A percentile compares a stretch with the other conserved stretches of the same genome.
phyloP scores from a whole-genome alignment of 2,888 invertebrate genomes.

The Achlya flavicornis region DNA sequence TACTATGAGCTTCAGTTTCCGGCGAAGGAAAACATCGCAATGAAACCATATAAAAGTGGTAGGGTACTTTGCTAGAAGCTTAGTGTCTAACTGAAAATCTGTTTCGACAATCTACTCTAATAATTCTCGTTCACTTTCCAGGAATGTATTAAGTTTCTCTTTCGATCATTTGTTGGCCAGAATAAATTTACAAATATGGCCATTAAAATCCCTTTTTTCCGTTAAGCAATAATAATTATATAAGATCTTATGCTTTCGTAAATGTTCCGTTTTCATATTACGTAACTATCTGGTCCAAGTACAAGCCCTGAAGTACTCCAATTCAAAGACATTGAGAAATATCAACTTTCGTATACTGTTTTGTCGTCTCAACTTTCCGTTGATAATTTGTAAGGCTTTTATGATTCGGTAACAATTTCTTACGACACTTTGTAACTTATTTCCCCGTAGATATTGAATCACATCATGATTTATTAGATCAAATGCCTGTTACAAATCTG shows the following conservation, averaged over 20 bases:
- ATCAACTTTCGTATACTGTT: neutral
- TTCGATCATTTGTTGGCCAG: too few species aligned
- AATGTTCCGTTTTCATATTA: neutral
- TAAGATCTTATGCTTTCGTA: neutral
- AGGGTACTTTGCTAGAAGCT: too few species aligned
- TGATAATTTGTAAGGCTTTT: neutral
- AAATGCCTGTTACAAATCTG: neutral
- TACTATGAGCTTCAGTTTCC: too few species aligned
- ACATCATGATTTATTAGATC: neutral
- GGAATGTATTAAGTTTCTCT: too few species aligned
- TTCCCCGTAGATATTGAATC: neutral
- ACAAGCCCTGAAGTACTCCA: neutral
- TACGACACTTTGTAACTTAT: neutral
- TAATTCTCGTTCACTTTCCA: too few species aligned
- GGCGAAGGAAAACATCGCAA: too few species aligned
- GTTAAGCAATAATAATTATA: neutral
- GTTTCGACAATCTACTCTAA: too few species aligned
- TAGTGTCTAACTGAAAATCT: too few species aligned
- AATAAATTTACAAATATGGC: too few species aligned
- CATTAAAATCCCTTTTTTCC: too few species aligned
- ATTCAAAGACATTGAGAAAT: neutral
- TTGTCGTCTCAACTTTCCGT: neutral
- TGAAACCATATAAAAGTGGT: too few species aligned
- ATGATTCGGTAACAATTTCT: neutral
- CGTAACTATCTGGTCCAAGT: neutral